A percentile compares a stretch with the other conserved stretches of the same genome.
phyloP scores from a whole-genome alignment of 2,888 invertebrate genomes.

The Helicoverpa assulta region DNA sequence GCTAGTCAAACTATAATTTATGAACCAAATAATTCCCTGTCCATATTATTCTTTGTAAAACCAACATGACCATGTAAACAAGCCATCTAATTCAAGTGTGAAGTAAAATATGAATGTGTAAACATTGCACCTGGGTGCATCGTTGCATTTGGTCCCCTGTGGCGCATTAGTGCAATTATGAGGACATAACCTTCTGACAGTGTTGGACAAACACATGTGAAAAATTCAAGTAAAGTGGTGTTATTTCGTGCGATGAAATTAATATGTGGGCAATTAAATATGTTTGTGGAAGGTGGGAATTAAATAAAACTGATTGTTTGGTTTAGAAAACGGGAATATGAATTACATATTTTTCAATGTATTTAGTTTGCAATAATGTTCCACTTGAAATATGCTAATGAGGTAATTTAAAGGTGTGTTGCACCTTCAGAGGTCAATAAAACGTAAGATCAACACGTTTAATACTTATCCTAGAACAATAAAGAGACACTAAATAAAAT shows the following conservation, averaged over 20 bases:
- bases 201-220: slow-evolving; percentile 10
- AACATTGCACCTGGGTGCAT: slow-evolving; percentile 25
- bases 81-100: slow-evolving; percentile 27
- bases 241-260: slow-evolving; percentile 1
- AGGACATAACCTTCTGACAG: slow-evolving; percentile 44
- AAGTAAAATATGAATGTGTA: slow-evolving; percentile 39
- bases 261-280: slow-evolving; percentile 1
- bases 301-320: neutral
- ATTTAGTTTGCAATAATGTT: neutral
- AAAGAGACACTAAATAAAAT: no score
- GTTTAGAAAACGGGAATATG: neutral
- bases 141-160: slow-evolving; percentile 62
- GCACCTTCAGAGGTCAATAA: no score
- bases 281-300: neutral
- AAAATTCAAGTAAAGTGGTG: neutral
- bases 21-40: no score
- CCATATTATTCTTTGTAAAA: no score
- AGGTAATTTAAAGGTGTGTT: no score
- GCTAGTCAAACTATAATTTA: no score
- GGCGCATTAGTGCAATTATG: slow-evolving; percentile 74
- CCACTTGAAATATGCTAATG: no score
- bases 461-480: no score
- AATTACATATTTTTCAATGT: neutral
- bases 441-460: no score
- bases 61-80: neutral